phyloP scores from a whole-genome alignment of 1,140 invertebrate species.

The Lordiphosa collinella region DNA sequence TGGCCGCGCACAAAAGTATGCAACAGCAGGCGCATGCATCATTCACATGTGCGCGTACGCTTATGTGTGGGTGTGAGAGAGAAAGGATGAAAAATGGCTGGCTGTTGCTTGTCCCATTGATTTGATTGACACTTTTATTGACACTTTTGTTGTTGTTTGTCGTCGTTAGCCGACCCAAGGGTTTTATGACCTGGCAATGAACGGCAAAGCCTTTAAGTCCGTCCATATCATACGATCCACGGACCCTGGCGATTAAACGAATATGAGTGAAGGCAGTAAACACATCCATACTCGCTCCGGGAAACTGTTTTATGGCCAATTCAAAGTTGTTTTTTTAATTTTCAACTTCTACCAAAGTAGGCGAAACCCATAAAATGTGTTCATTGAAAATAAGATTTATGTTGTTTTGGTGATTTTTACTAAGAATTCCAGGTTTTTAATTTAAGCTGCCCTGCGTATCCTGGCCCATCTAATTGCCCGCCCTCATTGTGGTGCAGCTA shows the following conservation, averaged over 20 bases:
- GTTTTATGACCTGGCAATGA: conserved; percentile 61
- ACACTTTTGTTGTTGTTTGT: conserved; percentile 51
- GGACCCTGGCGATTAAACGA: conserved; percentile 14
- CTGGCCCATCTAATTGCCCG: conserved; percentile 22
- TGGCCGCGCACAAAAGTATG: conserved; percentile 30
- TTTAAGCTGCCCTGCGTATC: neutral
- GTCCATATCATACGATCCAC: neutral
- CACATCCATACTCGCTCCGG: neutral
- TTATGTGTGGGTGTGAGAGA: neutral
- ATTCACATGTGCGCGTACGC: neutral
- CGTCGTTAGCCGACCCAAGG: conserved; percentile 19
- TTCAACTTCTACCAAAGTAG: conserved; percentile 21
- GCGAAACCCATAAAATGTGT: conserved; percentile 14
- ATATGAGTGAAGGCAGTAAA: conserved; percentile 10
- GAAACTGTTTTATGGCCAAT: conserved; percentile 24
- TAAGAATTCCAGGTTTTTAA: neutral
- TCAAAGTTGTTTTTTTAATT: conserved; percentile 32
- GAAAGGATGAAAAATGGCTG: conserved; percentile 54
- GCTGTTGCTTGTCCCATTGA: conserved; percentile 54
- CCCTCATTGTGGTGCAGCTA: conserved; percentile 15
- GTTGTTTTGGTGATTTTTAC: too few relatives aligned
- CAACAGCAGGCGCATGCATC: conserved; percentile 49
- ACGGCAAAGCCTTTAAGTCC: conserved; percentile 45
- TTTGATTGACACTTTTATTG: conserved; percentile 77
- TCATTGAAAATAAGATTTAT: conserved; percentile 14